Percentiles rank a stretch among this genome's conserved stretches.
Conservation (phyloP, 2,113 vertebrate genomes). For the Ellobius talpinus region DNA sequence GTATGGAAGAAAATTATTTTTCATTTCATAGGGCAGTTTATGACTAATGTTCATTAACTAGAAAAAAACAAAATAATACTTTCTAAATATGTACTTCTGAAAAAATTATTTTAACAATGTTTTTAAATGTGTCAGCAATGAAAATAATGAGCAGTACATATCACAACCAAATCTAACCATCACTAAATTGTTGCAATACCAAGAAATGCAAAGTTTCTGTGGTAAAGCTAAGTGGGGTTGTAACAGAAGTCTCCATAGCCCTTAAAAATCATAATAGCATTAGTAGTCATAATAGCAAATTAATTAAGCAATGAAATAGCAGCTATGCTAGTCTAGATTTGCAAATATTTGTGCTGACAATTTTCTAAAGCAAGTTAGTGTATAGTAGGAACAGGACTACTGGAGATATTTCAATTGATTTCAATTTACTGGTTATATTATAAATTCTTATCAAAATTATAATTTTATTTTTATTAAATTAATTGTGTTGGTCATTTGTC, state of each 20-base stretch:
- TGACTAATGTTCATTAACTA: neutral
- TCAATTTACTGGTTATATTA: neutral
- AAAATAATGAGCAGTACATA: neutral
- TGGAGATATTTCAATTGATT: neutral
- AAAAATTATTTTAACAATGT: neutral
- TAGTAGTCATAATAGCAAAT: neutral
- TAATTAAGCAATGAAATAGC: neutral
- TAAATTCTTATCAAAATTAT: neutral
- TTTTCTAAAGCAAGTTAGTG: neutral
- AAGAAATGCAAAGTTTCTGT: neutral
- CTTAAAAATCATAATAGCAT: neutral
- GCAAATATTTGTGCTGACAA: neutral
- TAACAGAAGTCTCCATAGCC: neutral
- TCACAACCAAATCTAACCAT: neutral
- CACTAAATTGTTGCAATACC: fast-evolving
- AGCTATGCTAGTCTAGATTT: neutral
- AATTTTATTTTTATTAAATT: neutral
- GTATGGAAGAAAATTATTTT: neutral
- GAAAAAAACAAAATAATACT: neutral
- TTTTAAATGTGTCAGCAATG: neutral
- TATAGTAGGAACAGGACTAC: neutral
- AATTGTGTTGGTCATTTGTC: neutral
- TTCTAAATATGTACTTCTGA: neutral
- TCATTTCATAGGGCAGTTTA: neutral
- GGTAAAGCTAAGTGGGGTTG: neutral